These are phyloP conservation scores for Amphimedon queenslandica DNA, from an alignment of 37 sponge, comb jelly and placozoan genomes.

Conservation along the genomic window DNA sequence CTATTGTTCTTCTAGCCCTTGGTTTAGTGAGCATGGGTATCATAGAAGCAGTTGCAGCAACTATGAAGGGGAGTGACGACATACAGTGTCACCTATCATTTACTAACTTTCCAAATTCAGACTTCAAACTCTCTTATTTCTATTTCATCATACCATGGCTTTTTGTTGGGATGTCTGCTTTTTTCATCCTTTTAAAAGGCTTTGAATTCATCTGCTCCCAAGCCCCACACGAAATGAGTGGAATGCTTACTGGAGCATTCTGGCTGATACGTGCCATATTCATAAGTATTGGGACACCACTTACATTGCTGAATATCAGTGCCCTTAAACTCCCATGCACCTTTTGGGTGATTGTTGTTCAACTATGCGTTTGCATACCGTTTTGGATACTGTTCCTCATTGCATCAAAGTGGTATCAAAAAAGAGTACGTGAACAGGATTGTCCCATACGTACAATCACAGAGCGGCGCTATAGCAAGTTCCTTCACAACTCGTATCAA, in stretches of 20 bases:
- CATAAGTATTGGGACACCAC: not conserved
- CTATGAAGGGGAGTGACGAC: not conserved
- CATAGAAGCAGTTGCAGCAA: not conserved
- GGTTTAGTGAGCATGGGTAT: not conserved
- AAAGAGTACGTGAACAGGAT: not conserved
- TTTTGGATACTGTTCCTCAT: not conserved
- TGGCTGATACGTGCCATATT: not conserved
- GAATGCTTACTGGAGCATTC: not conserved
- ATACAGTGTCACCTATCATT: not conserved
- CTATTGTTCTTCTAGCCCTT: not conserved
- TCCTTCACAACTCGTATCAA: too few species aligned
- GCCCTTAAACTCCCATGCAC: not conserved
- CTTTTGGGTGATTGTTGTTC: not conserved
- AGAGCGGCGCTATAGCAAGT: too few species aligned
- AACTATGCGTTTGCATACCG: not conserved
- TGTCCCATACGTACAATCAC: too few species aligned
- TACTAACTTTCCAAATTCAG: not conserved
- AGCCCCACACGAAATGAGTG: not conserved
- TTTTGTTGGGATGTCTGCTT: not conserved
- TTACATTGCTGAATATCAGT: not conserved
- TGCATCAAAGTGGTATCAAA: not conserved
- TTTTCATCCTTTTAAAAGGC: not conserved
- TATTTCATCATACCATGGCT: not conserved
- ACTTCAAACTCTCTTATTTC: not conserved
- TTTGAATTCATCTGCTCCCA: slow-evolving; percentile 2